These are phyloP conservation scores for Columba guinea DNA, from an alignment of 2,797 vertebrate genomes.

Conservation along the genomic window DNA sequence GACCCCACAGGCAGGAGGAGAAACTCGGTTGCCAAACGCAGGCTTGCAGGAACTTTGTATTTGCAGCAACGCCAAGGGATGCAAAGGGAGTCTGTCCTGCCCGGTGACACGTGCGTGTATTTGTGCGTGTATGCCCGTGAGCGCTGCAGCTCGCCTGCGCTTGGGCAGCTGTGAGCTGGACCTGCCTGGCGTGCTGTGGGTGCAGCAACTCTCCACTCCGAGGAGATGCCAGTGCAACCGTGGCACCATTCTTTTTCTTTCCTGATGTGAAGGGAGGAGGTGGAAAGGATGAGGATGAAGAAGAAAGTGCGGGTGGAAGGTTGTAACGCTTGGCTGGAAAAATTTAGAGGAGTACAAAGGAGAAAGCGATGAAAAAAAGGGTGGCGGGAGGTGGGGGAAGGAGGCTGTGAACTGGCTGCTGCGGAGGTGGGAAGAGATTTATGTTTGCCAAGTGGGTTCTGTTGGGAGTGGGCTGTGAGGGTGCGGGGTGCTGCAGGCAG, in stretches of 20 bases:
- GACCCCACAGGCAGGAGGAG: not conserved
- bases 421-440: constrained; percentile 23
- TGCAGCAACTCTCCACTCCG: rapidly evolving
- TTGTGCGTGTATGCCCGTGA: rapidly evolving
- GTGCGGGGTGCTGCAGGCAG: not conserved
- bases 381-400: not conserved
- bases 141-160: rapidly evolving
- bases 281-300: not conserved
- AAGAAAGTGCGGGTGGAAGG: not conserved
- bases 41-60: not conserved
- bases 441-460: not conserved
- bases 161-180: not conserved
- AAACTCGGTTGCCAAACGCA: rapidly evolving
- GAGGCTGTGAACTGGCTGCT: not conserved
- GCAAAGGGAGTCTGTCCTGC: rapidly evolving
- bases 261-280: not conserved
- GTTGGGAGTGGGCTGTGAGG: not conserved
- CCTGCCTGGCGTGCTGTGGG: rapidly evolving
- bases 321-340: constrained; percentile 30
- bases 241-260: not conserved
- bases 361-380: not conserved
- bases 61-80: not conserved
- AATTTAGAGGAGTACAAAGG: constrained; percentile 39
- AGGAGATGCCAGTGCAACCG: not conserved
- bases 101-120: rapidly evolving